A percentile compares a stretch with the other conserved stretches of the same genome.
phyloP scores from a whole-genome alignment of 1,140 invertebrate genomes.

The Nasonia giraulti region DNA sequence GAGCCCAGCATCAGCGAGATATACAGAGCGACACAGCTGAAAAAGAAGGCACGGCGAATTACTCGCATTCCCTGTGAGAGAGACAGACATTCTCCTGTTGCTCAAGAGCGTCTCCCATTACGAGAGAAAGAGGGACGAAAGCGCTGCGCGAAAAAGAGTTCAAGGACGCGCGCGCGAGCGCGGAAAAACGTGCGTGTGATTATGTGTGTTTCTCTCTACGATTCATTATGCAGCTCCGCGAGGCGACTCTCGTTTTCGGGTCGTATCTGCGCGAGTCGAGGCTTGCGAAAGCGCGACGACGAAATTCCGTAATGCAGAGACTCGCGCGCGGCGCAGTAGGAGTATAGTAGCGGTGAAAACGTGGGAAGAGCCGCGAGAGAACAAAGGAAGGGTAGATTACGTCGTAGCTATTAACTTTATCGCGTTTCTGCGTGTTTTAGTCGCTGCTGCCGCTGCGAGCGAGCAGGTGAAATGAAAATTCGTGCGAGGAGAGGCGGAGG shows the following conservation, averaged over 20 bases:
- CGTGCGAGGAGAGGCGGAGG: too few relatives aligned
- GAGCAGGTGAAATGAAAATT: not conserved
- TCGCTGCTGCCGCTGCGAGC: not conserved
- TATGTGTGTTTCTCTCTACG: not conserved
- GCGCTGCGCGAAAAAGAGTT: slow-evolving; percentile 29
- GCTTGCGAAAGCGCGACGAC: slow-evolving; percentile 4
- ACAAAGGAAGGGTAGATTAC: slow-evolving; percentile 53
- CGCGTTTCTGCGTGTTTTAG: slow-evolving; percentile 6
- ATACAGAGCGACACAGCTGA: not conserved
- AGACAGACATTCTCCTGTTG: slow-evolving; percentile 29
- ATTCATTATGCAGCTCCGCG: slow-evolving; percentile 40
- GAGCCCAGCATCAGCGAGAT: too few relatives aligned
- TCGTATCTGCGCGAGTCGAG: not conserved
- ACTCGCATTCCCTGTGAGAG: slow-evolving; percentile 27
- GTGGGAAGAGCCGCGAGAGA: slow-evolving; percentile 55
- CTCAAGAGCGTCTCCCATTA: slow-evolving; percentile 13
- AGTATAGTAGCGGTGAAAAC: slow-evolving; percentile 54
- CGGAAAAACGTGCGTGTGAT: not conserved
- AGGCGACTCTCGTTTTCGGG: slow-evolving; percentile 60
- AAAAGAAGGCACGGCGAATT: slow-evolving; percentile 17
- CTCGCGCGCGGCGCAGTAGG: not conserved
- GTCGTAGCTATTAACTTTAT: slow-evolving; percentile 44
- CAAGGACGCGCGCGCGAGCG: slow-evolving; percentile 23
- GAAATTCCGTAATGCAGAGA: not conserved
- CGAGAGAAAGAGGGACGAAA: not conserved